phyloP scores from a whole-genome alignment of 2,888 invertebrate species.

The Oxystoma pomonae region DNA sequence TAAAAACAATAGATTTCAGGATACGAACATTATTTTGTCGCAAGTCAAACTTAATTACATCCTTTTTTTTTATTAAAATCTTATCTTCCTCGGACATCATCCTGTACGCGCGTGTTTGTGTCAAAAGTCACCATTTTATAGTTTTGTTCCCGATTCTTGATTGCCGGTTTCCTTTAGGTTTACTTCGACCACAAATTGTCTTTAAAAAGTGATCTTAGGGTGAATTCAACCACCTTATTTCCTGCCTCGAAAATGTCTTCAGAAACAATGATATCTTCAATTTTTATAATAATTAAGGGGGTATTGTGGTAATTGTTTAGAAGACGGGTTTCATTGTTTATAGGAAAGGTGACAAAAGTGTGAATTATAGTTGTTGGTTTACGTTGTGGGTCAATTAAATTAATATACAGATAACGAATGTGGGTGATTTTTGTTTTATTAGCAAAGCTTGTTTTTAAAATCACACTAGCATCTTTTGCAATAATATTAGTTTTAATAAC shows the following conservation, averaged over 20 bases:
- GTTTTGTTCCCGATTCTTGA: neutral
- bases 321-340: neutral
- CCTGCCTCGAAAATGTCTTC: conserved; percentile 1
- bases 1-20: no score
- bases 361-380: no score
- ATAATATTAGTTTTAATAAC: no score
- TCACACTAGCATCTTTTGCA: no score
- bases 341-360: neutral
- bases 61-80: neutral
- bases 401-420: no score
- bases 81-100: neutral
- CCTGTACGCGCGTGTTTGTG: neutral
- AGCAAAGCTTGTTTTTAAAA: no score
- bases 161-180: neutral
- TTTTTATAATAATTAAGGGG: neutral
- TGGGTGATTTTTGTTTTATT: no score
- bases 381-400: no score
- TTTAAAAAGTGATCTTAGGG: neutral
- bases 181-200: neutral
- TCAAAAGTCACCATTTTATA: neutral
- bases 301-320: conserved; percentile 2
- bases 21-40: neutral
- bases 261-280: neutral
- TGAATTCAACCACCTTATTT: conserved; percentile 15
- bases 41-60: neutral